phyloP scores from a whole-genome alignment of 2,888 invertebrate genomes.

The Physocephala rufipes region DNA sequence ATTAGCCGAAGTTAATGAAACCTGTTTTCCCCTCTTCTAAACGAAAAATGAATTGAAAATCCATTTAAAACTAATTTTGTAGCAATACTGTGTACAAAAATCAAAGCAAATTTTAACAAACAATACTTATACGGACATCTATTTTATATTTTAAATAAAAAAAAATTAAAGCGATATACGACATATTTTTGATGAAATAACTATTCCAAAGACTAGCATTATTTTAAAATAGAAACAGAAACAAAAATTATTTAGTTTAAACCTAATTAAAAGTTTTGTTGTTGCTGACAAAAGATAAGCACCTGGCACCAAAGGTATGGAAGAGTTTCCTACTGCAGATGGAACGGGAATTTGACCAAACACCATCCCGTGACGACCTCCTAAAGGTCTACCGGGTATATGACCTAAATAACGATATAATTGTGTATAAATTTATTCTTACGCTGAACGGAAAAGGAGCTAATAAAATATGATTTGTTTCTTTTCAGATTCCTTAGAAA shows the following conservation, averaged over 20 bases:
- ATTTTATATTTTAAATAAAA: neutral
- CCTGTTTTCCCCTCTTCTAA: no score
- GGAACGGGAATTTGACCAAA: slow-evolving; percentile 70
- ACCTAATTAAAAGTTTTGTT: slow-evolving; percentile 31
- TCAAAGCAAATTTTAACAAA: neutral
- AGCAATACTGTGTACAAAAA: no score
- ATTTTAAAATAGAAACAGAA: neutral
- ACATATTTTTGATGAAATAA: slow-evolving; percentile 2
- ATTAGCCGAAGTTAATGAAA: no score
- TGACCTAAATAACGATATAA: slow-evolving; percentile 67
- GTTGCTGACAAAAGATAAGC: slow-evolving; percentile 62
- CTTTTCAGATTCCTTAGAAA: no score
- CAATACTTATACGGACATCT: neutral
- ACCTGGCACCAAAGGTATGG: slow-evolving; percentile 69
- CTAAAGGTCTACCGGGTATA: slow-evolving; percentile 73
- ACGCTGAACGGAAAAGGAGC: no score
- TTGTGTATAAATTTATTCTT: slow-evolving; percentile 37
- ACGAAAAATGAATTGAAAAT: no score
- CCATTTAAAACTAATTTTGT: no score
- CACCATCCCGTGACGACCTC: slow-evolving; percentile 74
- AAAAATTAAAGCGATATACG: no score
- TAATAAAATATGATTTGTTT: no score
- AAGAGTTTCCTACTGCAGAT: slow-evolving; percentile 66
- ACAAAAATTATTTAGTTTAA: neutral
- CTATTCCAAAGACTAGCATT: slow-evolving; percentile 31